Evolutionary conservation across 1,140 invertebrate species (phyloP), one percentile per base, ranked within the genome.

Genomic region (Penaeus japonicus): DNA sequence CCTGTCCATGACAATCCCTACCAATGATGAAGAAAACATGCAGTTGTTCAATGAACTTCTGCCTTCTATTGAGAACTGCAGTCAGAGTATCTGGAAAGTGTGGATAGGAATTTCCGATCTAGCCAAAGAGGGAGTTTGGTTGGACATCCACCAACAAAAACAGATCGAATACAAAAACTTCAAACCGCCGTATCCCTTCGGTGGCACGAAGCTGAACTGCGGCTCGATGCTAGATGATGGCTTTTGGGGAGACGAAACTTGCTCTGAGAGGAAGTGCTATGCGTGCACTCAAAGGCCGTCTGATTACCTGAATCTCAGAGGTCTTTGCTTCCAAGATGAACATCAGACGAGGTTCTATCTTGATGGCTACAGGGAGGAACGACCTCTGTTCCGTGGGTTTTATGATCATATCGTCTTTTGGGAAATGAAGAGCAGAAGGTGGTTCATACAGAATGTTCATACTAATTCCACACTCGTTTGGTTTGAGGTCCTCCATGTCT

Each of bases 51-150:
- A 57, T 24, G 77, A 79, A n/a, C n/a, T 78, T 53, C 27, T 24
- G 18, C 75, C 55, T 5, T 78, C 62, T 35, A 22, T 39, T 62
- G 77, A 78, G 2, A 54, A 47, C 2, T 86, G 85, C 47, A 62
- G 32, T 17, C 27, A 20, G 27, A 57, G 20, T n/a, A n/a, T n/a
- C 7, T 79, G 73, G 73, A 86, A 86, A 57, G 15, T 86, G 32
- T 86, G 85, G 85, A 75, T 86, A 22, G 85, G 85, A 2, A 12
- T 86, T 32, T 79, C 35, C 20, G 85, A 86, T 35, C 32, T 65
- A 2, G 10, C 18, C 12, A 75, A 86, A 24, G 85, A 86, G 54
- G 85, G 77, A 15, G 55, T 86, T 2, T 86, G 85, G 85, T 39
- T 75, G 35, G 77, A 86, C 3, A 32, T 86, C 15, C 18, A 54